Base-by-base conservation (phyloP, 1,140 invertebrate species). In the Carcinoscorpius rotundicauda region DNA sequence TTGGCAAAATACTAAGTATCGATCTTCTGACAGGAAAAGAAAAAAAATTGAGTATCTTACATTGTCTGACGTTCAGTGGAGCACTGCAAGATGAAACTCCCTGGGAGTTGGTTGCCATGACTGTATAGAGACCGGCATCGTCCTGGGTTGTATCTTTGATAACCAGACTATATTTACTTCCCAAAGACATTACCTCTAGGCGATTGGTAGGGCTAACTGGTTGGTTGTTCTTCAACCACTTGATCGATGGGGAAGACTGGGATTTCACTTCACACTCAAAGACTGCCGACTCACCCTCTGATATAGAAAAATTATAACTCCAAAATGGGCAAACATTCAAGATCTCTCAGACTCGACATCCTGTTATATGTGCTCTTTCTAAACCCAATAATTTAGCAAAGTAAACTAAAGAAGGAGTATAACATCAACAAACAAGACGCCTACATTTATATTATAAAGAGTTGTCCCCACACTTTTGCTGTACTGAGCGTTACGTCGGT, bases 71-170 rank as follows among this genome's bases (percentile, higher is more conserved):
- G 63, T 88, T 81, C 62, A 94, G 82, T 74, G 90, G 87, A 58
- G 89, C 88, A 53, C 89, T 91, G 74, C 89, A 90, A 5, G 69
- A 70, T 3, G 68, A 85, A 5, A 88, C 83, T 52, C 91, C 88
- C 52, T 87, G 84, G 1, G 80, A 78, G 74, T 93, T 94, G 58
- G 84, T 84, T n/a, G 92, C 93, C 53, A 88, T 82, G 61, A 91
- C 91, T 0, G 90, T 94, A 74, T 98, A 99, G 48, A 91, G 82
- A 10, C 94, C 95, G 3, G 84, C 83, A 78, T 98, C 95, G 52
- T 84, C 83, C 63, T 87, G 86, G 48, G 82, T 80, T 64, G 88
- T 89, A 71, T 95, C 87, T 69, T 86, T 82, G 48, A 98, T 84
- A 70, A 86, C 82, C 63, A 98, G 78, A 62, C 82, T 84, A 74